Conservation (phyloP, 2,888 invertebrate species). For the Acanthosoma haemorrhoidale region DNA sequence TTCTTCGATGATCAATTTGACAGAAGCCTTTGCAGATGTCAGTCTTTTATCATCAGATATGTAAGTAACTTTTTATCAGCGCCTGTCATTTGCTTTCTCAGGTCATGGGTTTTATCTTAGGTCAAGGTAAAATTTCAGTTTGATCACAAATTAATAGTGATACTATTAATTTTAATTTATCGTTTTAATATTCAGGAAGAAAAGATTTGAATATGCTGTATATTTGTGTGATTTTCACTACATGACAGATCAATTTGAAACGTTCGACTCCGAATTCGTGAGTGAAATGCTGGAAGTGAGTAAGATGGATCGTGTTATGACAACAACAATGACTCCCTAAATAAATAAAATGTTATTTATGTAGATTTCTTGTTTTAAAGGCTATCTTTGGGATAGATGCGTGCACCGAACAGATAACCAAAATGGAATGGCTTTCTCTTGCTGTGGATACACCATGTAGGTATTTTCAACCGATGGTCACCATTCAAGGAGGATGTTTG, state of each 20-base stretch:
- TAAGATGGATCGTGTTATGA: no score
- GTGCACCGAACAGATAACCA: background rate
- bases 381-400: background rate
- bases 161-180: background rate
- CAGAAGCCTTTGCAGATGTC: background rate
- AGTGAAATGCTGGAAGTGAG: background rate
- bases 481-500: conserved; percentile 29
- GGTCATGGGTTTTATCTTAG: background rate
- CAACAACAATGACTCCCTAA: background rate
- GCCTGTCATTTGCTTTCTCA: background rate
- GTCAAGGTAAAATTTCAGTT: background rate
- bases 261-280: background rate
- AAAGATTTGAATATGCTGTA: conserved; percentile 6
- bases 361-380: no score
- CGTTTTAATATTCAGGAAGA: no score
- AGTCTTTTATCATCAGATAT: background rate
- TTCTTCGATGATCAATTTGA: conserved; percentile 25
- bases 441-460: conserved; percentile 23
- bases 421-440: background rate
- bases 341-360: background rate
- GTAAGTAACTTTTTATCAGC: background rate
- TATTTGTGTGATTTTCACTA: conserved; percentile 11
- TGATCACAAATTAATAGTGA: background rate
- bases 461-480: conserved; percentile 29
- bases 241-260: background rate